A percentile compares a stretch with the other conserved stretches of the same genome.
These are phyloP conservation scores for Bombus polaris DNA, from an alignment of 1,140 invertebrate species.

Conservation along the genomic window DNA sequence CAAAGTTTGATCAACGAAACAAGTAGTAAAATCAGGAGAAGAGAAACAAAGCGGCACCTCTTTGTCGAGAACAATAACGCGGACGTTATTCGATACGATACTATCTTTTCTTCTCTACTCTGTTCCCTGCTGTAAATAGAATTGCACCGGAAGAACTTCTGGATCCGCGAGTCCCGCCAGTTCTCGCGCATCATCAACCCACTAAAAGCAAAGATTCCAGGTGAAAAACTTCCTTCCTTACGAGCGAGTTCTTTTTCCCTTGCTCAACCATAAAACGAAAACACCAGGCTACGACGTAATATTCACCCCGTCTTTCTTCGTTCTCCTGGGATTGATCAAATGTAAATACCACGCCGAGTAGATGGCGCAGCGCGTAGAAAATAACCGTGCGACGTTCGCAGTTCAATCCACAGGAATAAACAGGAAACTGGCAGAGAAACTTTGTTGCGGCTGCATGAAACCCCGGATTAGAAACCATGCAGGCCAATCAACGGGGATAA, in stretches of 20 bases:
- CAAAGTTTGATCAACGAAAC: neutral
- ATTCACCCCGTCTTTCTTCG: neutral
- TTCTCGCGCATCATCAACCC: neutral
- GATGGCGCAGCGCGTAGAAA: constrained; percentile 5
- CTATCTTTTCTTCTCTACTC: constrained; percentile 28
- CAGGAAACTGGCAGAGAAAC: neutral
- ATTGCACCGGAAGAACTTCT: constrained; percentile 52
- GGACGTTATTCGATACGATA: constrained; percentile 10
- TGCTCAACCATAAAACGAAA: neutral
- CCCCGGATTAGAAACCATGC: neutral
- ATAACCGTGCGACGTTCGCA: neutral
- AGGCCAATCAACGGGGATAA: neutral
- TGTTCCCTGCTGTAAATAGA: constrained; percentile 4
- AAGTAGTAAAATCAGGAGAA: constrained; percentile 29
- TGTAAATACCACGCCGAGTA: constrained; percentile 19
- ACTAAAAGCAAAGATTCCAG: neutral
- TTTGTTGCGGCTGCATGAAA: neutral
- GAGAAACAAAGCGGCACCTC: constrained; percentile 34
- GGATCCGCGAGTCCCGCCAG: constrained; percentile 18
- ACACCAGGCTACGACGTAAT: neutral
- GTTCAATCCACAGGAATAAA: constrained; percentile 26
- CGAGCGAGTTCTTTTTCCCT: neutral
- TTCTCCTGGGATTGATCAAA: constrained; percentile 27
- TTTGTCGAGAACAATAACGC: constrained; percentile 12
- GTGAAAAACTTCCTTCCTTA: constrained; percentile 12